Base-by-base conservation (phyloP, 1,140 invertebrate species). In the Anadara kagoshimensis region DNA sequence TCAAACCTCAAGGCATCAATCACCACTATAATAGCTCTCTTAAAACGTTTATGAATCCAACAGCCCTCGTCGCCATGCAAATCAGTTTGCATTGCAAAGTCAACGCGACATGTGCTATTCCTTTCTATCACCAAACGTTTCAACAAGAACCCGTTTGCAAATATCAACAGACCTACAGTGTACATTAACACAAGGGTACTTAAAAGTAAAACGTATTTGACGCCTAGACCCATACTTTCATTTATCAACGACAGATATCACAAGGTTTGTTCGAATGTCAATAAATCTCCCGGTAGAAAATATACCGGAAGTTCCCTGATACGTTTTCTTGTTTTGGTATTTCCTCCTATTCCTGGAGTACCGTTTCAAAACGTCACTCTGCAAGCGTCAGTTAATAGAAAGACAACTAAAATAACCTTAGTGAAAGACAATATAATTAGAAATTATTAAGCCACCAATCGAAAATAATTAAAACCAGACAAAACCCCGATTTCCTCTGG, bases 1-100 rank as follows among this genome's bases (percentile, higher is more conserved):
- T 99, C 98, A 90, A 95, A 97, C 82, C 95, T 93, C 10, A 99
- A 88, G 0, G 97, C 97, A 91, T 99, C 98, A 41, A 99, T 93
- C 1, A 99, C 88, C 8, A 99, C 85, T 29, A 99, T 88, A 65
- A 99, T 92, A 0, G 85, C 88, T 64, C 78, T 80, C 58, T 82
- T 81, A 70, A 81, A 87, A 10, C 83, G 70, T 3, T 77, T 63
- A 43, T 87, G 82, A 72, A 85, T 84, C 85, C 84, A 89, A 69
- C 84, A 88, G 12, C 85, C 86, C 56, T 79, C 75, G 41, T 69
- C 78, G 45, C 80, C 80, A 43, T 84, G 78, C 5, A 64, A 51
- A 65, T 83, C 78, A 73, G 75, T 75, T 59, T 75, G 64, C 22
- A 81, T 86, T 66, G 87, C 75, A 89, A 86, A 90, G 64, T 84